A percentile compares a stretch with the other conserved stretches of the same genome.
phyloP scores from a whole-genome alignment of 1,140 invertebrate species.

The Heterodera schachtii region DNA sequence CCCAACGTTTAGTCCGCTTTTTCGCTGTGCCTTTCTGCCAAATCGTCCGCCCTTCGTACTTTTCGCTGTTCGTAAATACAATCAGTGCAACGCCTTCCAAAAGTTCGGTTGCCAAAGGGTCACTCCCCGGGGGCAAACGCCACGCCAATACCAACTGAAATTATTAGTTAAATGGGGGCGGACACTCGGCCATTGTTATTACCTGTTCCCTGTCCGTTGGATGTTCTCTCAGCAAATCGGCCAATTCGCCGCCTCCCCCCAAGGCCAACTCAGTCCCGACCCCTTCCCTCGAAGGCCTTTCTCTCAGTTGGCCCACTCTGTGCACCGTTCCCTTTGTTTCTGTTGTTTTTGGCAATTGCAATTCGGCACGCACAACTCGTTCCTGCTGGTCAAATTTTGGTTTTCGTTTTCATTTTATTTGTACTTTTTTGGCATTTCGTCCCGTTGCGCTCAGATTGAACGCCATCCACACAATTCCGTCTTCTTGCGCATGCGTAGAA shows the following conservation, averaged over 20 bases:
- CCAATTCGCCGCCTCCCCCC: not conserved
- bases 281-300: not conserved
- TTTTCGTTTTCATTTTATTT: not conserved
- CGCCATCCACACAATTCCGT: constrained; percentile 18
- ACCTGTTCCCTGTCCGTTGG: not conserved
- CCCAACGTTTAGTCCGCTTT: constrained; percentile 16
- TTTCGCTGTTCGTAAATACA: constrained; percentile 17
- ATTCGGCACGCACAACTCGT: constrained; percentile 22
- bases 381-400: not conserved
- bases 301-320: not conserved
- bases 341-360: constrained; percentile 30
- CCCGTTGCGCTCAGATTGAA: constrained; percentile 37
- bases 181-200: no score
- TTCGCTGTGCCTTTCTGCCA: not conserved
- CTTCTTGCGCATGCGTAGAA: constrained; percentile 19
- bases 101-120: not conserved
- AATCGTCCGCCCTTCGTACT: not conserved
- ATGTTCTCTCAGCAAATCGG: not conserved
- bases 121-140: not conserved
- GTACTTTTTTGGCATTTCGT: constrained; percentile 21
- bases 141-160: not conserved
- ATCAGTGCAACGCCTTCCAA: constrained; percentile 20
- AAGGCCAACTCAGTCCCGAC: not conserved
- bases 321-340: constrained; percentile 18
- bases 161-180: not conserved